These are phyloP conservation scores for Mohoua ochrocephala DNA, from an alignment of 2,113 vertebrate genomes.

Conservation along the genomic window DNA sequence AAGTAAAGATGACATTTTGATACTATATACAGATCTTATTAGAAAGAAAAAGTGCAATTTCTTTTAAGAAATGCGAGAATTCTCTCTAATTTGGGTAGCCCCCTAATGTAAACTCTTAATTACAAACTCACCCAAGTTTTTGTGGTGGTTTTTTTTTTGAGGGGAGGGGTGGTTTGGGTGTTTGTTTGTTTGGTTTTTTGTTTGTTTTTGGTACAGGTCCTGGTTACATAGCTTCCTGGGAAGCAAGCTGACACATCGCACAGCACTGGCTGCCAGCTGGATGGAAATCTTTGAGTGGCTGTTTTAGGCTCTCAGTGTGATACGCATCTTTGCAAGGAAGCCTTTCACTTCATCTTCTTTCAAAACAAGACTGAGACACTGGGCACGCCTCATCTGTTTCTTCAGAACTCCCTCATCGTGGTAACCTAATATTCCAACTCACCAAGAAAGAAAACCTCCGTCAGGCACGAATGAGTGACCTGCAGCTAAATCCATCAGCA, in stretches of 20 bases:
- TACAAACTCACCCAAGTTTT: background rate
- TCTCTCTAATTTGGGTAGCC: background rate
- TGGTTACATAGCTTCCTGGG: background rate
- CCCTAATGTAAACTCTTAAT: background rate
- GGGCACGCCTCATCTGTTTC: background rate
- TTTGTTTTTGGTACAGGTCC: background rate
- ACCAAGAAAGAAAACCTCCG: background rate
- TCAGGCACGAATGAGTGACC: background rate
- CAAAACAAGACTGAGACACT: background rate
- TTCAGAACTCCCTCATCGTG: background rate
- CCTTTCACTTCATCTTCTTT: background rate
- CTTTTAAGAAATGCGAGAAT: background rate
- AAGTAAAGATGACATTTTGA: background rate
- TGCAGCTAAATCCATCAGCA: background rate
- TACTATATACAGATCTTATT: background rate
- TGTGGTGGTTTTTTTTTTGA: background rate
- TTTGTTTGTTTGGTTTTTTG: background rate
- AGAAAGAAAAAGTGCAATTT: background rate
- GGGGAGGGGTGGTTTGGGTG: no score
- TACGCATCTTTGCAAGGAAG: background rate
- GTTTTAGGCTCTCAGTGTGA: background rate
- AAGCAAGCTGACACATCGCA: background rate
- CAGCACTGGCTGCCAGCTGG: background rate
- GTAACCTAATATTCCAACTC: background rate
- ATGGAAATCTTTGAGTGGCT: background rate